These are phyloP conservation scores for Bombus affinis DNA, from an alignment of 1,140 invertebrate genomes.

Conservation along the genomic window DNA sequence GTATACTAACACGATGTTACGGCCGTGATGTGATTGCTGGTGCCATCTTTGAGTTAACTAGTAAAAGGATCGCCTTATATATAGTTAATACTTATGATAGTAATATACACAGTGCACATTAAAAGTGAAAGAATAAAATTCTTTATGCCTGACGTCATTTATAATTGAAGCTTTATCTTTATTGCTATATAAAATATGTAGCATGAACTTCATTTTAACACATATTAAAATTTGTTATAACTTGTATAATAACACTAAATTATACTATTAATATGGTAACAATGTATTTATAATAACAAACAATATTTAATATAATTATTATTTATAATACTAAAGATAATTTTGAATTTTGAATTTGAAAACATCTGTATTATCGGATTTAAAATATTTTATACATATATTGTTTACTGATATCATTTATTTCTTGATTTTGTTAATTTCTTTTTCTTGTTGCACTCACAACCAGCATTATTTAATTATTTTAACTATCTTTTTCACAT, in stretches of 20 bases:
- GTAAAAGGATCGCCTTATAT: neutral
- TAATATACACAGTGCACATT: slow-evolving; percentile 13
- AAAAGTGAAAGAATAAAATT: neutral
- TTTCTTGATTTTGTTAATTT: neutral
- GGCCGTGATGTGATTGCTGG: neutral
- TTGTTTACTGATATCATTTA: neutral
- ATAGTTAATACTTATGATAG: slow-evolving; percentile 22
- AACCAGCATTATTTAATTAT: neutral
- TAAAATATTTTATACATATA: neutral
- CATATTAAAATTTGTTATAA: slow-evolving; percentile 23
- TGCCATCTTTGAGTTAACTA: neutral
- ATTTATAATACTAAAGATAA: neutral
- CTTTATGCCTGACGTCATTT: slow-evolving; percentile 30
- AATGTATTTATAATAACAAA: neutral
- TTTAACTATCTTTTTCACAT: too few species aligned
- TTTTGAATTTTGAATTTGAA: neutral
- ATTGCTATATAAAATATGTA: slow-evolving; percentile 19
- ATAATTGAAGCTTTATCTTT: slow-evolving; percentile 3
- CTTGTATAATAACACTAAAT: slow-evolving; percentile 17
- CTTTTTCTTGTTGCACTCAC: neutral
- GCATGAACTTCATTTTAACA: slow-evolving; percentile 21
- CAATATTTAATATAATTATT: neutral
- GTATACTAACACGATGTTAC: neutral
- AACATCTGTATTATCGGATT: neutral
- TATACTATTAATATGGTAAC: neutral